Evolutionary conservation across 2,888 invertebrate genomes (phyloP).

Genomic region (Eumerus sabulonum): DNA sequence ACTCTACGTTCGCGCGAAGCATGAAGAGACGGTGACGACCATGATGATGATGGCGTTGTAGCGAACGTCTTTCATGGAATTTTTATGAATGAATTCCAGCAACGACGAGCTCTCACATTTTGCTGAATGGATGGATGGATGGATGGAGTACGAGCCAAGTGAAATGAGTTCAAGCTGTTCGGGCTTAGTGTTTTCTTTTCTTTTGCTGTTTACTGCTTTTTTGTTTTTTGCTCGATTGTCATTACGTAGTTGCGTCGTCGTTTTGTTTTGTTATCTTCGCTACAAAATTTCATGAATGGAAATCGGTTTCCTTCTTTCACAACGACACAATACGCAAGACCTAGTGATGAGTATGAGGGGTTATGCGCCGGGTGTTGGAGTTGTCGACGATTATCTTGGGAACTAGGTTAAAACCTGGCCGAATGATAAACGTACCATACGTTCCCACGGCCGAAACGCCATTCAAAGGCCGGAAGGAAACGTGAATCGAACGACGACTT

Average conservation of each 20-base stretch:
- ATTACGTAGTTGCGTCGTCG: constrained; percentile 6
- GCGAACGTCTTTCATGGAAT: constrained; percentile 27
- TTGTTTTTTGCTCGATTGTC: not conserved
- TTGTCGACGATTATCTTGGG: constrained; percentile 6
- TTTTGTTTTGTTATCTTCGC: constrained; percentile 29
- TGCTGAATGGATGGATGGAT: constrained; percentile 43
- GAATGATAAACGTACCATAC: constrained; percentile 1
- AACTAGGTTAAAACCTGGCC: constrained; percentile 45
- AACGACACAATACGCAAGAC: constrained; percentile 14
- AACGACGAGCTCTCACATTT: constrained; percentile 21
- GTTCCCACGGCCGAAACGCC: constrained; percentile 12
- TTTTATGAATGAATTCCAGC: constrained; percentile 54
- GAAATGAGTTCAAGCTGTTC: constrained; percentile 57
- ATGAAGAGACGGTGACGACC: not conserved
- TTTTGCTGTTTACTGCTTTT: constrained; percentile 15
- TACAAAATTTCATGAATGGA: constrained; percentile 61
- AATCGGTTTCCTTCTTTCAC: constrained; percentile 56
- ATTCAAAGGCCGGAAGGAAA: constrained; percentile 47
- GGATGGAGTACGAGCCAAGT: constrained; percentile 27
- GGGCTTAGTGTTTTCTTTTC: constrained; percentile 21
- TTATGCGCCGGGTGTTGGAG: not conserved
- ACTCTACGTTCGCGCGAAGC: constrained; percentile 33
- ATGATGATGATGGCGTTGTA: constrained; percentile 2
- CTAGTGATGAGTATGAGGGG: too few species aligned
- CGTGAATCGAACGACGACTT: constrained; percentile 36